Evolutionary conservation across 2,888 invertebrate species (phyloP), one percentile per base, ranked within the genome.

Genomic region (Stenichneumon culpator): DNA sequence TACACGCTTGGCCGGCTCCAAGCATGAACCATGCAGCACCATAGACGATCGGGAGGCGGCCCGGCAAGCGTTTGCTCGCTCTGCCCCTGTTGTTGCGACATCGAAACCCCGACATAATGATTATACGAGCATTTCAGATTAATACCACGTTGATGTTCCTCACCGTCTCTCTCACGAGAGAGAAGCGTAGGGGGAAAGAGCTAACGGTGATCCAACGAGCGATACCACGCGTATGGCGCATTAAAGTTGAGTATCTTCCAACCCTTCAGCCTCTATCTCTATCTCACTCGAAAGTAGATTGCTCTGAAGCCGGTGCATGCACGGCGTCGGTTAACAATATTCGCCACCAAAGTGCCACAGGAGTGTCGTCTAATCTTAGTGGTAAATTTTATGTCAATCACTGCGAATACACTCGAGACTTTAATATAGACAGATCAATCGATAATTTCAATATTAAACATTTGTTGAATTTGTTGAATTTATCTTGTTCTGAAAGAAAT

Each of bases 71-170:
- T 69, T 14, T 44, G 52, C 73, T 36, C 11, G 68, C 73, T 82
- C 57, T 78, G 70, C 28, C 25, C 44, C 68, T 44, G 86, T 86
- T 87, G 86, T 44, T 73, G 83, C 79, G 83, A 88, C 89, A 90
- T 90, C 90, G 89, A 90, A 90, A 89, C 90, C 88, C 86, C 89
- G 86, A 88, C 87, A 87, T 86, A 88, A 89, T 88, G 88, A 91
- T 90, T 91, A 91, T 90, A 90, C 91, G 90, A 89, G 88, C 90
- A 90, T 91, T 91, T 90, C 88, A 85, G 88, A 90, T 89, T 90
- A 90, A 90, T 89, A 89, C 89, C 86, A 87, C 84, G 84, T 87
- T 88, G 90, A 90, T 90, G 88, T 82, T 87, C 69, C 57, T 70
- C 69, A 54, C 47, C 47, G 28, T n/a, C 32, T 22, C 47, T 5